phyloP scores from a whole-genome alignment of 2,113 vertebrate genomes.

The Meriones unguiculatus region DNA sequence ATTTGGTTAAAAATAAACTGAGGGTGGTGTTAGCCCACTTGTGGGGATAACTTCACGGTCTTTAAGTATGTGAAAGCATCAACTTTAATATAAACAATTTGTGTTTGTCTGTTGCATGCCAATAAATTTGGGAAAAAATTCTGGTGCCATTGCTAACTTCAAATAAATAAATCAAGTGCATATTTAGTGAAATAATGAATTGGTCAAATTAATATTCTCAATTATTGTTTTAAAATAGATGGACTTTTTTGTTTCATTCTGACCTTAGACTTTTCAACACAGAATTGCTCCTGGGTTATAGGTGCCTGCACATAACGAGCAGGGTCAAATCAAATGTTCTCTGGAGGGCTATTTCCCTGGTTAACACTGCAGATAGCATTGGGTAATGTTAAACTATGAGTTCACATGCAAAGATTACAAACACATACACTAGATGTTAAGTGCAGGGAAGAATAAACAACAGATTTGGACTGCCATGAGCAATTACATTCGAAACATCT shows the following conservation, averaged over 20 bases:
- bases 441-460: background rate
- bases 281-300: background rate
- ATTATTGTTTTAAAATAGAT: background rate
- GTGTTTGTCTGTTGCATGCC: background rate
- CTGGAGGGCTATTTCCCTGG: background rate
- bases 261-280: background rate
- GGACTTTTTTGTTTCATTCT: background rate
- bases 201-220: slow-evolving; percentile 1
- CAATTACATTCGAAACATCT: background rate
- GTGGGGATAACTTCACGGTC: background rate
- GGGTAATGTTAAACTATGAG: background rate
- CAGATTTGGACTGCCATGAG: background rate
- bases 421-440: background rate
- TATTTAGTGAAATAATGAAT: slow-evolving; percentile 39
- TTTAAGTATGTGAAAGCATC: background rate
- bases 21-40: background rate
- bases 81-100: slow-evolving; percentile 6
- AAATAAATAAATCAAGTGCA: background rate
- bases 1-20: slow-evolving; percentile 31
- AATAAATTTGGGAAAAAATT: background rate
- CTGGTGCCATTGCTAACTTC: background rate
- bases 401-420: background rate
- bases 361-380: background rate
- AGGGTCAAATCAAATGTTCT: background rate
- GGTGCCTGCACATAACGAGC: background rate